Evolutionary conservation across 2,797 vertebrate genomes (phyloP).

Genomic region (Sebastes itinus): DNA sequence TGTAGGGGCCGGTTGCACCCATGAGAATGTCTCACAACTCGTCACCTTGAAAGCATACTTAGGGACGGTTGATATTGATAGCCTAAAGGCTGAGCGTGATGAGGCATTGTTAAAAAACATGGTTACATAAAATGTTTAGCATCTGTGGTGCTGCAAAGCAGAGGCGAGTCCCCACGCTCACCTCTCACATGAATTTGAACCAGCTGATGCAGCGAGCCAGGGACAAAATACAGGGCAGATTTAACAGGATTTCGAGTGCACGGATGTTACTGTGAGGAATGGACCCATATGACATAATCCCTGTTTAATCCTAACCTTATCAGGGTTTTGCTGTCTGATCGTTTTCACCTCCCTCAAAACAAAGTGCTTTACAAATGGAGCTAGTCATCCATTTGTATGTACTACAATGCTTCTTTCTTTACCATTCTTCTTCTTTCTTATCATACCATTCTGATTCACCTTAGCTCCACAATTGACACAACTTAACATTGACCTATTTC

Average conservation of each 20-base stretch:
- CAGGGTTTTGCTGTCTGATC: constrained; percentile 21
- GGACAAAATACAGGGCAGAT: constrained; percentile 29
- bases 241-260: constrained; percentile 50
- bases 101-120: constrained; percentile 19
- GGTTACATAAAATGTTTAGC: constrained; percentile 28
- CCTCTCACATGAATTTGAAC: constrained; percentile 13
- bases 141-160: constrained; percentile 29
- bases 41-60: constrained; percentile 50
- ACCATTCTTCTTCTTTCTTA: not conserved
- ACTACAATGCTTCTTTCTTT: not conserved
- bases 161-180: not conserved
- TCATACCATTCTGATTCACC: not conserved
- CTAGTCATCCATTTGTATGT: not conserved
- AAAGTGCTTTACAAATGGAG: constrained; percentile 12
- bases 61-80: not conserved
- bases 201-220: not conserved
- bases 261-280: constrained; percentile 40
- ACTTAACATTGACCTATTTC: constrained; percentile 14
- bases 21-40: constrained; percentile 34
- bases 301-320: constrained; percentile 43
- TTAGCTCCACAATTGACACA: not conserved
- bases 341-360: constrained; percentile 20
- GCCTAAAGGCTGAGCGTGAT: not conserved
- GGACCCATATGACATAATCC: constrained; percentile 41
- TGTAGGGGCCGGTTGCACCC: not conserved